These are phyloP conservation scores for Drosophila pandora DNA, from an alignment of 1,140 invertebrate species.

Conservation along the genomic window DNA sequence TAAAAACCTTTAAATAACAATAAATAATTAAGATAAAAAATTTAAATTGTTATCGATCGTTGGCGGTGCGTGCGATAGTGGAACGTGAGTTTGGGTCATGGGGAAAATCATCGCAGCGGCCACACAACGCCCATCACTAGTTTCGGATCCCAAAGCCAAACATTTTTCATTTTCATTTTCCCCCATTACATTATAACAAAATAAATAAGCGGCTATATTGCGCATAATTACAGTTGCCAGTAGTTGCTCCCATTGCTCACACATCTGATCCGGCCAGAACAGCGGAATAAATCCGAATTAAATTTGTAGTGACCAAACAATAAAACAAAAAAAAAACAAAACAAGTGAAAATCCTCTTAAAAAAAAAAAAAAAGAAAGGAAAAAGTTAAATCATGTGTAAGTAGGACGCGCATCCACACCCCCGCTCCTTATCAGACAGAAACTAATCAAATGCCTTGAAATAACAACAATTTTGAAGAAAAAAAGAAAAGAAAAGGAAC, in stretches of 20 bases:
- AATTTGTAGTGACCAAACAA: conserved; percentile 20
- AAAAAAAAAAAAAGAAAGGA: conserved; percentile 2
- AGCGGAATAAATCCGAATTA: neutral
- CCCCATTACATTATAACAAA: conserved; percentile 29
- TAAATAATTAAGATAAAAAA: too few relatives aligned
- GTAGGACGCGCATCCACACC: conserved; percentile 7
- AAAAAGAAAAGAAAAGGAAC: conserved; percentile 7
- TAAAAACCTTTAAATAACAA: too few relatives aligned
- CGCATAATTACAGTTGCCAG: conserved; percentile 24
- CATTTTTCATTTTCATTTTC: conserved; percentile 29
- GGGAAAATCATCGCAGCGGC: conserved; percentile 1
- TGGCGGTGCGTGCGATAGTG: neutral
- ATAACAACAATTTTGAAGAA: neutral
- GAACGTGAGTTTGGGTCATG: neutral
- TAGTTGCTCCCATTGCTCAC: conserved; percentile 23
- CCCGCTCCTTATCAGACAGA: too few relatives aligned
- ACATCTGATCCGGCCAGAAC: conserved; percentile 3
- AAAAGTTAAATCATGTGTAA: conserved; percentile 39
- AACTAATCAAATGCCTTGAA: neutral
- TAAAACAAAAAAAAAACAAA: conserved; percentile 9
- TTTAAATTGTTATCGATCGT: conserved; percentile 1
- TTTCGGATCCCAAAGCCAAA: conserved; percentile 32
- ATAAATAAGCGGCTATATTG: conserved; percentile 20
- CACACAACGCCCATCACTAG: conserved; percentile 1
- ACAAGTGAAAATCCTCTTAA: conserved; percentile 22